phyloP scores from a whole-genome alignment of 2,797 vertebrate species.

The Melanotaenia boesemani region DNA sequence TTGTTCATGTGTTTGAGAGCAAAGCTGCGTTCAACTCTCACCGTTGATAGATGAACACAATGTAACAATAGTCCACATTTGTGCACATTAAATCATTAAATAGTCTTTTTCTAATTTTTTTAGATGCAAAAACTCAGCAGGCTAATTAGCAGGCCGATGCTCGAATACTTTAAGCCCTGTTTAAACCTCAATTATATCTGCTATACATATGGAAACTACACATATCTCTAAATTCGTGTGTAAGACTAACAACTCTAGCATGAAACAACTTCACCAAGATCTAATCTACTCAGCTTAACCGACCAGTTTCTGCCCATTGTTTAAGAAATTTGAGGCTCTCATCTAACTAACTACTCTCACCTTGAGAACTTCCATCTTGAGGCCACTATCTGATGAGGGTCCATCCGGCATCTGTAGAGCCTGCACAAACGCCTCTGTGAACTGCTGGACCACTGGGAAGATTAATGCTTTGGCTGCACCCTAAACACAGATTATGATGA shows the following conservation, averaged over 20 bases:
- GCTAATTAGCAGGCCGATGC: too few relatives aligned
- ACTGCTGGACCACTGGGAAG: conserved; percentile 98
- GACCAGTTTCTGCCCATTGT: background rate
- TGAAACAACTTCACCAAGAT: background rate
- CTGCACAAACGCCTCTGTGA: conserved; percentile 97
- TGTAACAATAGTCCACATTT: too few relatives aligned
- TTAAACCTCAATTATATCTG: background rate
- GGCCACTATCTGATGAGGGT: conserved; percentile 93
- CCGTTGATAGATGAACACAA: too few relatives aligned
- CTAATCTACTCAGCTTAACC: background rate
- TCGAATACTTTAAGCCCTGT: background rate
- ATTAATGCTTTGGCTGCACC: conserved; percentile 96
- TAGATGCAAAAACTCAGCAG: too few relatives aligned
- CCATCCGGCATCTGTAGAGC: conserved; percentile 97
- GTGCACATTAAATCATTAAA: too few relatives aligned
- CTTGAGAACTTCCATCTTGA: conserved; percentile 99
- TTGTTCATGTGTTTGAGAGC: too few relatives aligned
- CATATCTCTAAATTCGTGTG: background rate
- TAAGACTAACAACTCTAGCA: background rate
- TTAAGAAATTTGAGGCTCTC: background rate
- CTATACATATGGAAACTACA: background rate
- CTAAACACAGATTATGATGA: conserved; percentile 68
- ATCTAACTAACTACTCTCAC: conserved; percentile 68
- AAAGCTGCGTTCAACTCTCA: too few relatives aligned
- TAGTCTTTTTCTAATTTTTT: too few relatives aligned